Evolutionary conservation across 2,113 vertebrate species (phyloP).

Genomic region (Atherinomorus stipes): DNA sequence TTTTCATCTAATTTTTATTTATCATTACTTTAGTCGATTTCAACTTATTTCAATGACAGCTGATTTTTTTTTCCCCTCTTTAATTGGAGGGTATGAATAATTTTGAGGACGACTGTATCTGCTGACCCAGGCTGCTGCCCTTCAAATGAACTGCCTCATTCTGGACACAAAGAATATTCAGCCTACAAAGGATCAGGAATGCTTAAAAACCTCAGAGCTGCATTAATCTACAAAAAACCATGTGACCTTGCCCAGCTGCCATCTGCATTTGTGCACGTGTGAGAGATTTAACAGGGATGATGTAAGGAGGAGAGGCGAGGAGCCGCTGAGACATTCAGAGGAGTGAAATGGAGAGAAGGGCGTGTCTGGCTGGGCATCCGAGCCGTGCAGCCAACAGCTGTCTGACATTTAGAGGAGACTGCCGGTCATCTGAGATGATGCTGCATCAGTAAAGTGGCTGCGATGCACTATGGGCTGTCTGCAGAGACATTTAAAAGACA

Average conservation of each 20-base stretch:
- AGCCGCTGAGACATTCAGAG: conserved; percentile 37
- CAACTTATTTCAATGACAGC: no score
- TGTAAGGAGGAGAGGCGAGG: conserved; percentile 19
- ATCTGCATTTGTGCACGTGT: not conserved
- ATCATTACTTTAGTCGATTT: no score
- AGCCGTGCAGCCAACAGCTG: conserved; percentile 60
- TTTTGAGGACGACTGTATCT: no score
- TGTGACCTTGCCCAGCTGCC: conserved; percentile 41
- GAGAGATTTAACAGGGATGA: conserved; percentile 31
- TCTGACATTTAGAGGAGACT: conserved; percentile 56
- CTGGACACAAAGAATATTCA: not conserved
- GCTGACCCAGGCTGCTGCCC: not conserved
- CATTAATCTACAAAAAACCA: conserved; percentile 23
- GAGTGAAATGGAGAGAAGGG: conserved; percentile 59
- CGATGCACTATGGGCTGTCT: conserved; percentile 10
- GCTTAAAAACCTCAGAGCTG: conserved; percentile 9
- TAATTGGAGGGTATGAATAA: no score
- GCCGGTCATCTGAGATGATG: conserved; percentile 48
- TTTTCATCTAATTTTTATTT: no score
- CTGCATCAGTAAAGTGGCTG: conserved; percentile 34
- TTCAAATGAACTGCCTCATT: not conserved
- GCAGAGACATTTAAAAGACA: conserved; percentile 3
- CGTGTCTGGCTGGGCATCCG: conserved; percentile 39
- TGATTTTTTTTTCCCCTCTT: no score
- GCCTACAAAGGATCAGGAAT: not conserved